Evolutionary conservation across 2,797 vertebrate genomes (phyloP).

Genomic region (Capromys pilorides): DNA sequence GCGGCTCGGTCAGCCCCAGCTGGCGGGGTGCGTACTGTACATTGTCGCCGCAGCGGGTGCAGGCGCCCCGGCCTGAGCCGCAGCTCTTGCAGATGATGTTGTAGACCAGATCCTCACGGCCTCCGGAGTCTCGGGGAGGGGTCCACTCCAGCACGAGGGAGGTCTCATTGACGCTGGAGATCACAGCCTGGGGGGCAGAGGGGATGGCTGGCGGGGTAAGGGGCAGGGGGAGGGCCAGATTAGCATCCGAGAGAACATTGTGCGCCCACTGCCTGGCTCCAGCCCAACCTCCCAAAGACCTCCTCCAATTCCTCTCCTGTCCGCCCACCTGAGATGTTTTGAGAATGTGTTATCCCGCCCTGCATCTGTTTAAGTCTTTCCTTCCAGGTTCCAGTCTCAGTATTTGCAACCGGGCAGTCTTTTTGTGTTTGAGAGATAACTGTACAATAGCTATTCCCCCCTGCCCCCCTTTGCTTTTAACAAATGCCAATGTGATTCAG

Average conservation of each 20-base stretch:
- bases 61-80: constrained; percentile 89
- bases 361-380: neutral
- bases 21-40: constrained; percentile 95
- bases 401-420: neutral
- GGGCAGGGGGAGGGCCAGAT: neutral
- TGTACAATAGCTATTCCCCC: neutral
- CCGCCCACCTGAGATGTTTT: neutral
- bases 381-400: fast-evolving
- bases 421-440: neutral
- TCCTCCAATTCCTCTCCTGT: neutral
- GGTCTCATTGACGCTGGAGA: constrained; percentile 97
- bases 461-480: neutral
- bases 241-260: neutral
- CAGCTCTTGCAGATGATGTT: constrained; percentile 99
- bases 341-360: neutral
- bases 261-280: neutral
- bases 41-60: constrained; percentile 95
- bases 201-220: constrained; percentile 89
- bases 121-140: constrained; percentile 89
- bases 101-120: constrained; percentile 95
- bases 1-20: constrained; percentile 91
- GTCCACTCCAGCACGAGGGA: constrained; percentile 95
- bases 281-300: neutral
- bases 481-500: neutral
- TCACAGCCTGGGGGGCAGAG: constrained; percentile 91